Conservation (phyloP, 2,113 vertebrate species). For the Forbesichthys papilliferus region DNA sequence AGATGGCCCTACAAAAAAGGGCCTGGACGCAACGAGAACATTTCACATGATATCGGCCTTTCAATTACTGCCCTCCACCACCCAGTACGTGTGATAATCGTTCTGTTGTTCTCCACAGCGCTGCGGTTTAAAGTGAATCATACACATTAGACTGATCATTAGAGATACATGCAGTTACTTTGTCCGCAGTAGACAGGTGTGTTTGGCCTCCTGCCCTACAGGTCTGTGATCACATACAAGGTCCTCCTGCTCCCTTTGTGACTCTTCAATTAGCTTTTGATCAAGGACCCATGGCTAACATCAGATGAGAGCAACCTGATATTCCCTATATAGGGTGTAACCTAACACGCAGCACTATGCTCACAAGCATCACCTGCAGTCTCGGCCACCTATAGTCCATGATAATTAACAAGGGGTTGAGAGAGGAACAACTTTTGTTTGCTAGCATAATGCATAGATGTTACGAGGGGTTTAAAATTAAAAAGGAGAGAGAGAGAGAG, state of each 20-base stretch:
- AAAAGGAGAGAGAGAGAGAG: background rate
- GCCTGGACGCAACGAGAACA: constrained; percentile 3
- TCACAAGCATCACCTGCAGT: constrained; percentile 52
- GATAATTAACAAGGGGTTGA: constrained; percentile 51
- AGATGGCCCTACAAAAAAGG: constrained; percentile 55
- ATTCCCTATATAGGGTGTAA: constrained; percentile 68
- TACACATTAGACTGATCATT: constrained; percentile 26
- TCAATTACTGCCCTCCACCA: background rate
- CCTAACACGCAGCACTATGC: constrained; percentile 65
- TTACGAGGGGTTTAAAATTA: constrained; percentile 1
- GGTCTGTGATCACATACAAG: constrained; percentile 34
- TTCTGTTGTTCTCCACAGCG: constrained; percentile 2
- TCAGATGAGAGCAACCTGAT: constrained; percentile 74
- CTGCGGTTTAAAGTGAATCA: constrained; percentile 19
- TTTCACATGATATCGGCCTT: constrained; percentile 15
- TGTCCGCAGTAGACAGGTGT: constrained; percentile 42
- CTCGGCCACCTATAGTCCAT: constrained; percentile 65
- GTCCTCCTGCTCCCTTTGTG: constrained; percentile 32
- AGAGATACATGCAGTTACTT: constrained; percentile 21
- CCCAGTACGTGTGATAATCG: background rate
- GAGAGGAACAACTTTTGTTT: constrained; percentile 46
- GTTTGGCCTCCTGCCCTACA: constrained; percentile 26
- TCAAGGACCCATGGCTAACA: constrained; percentile 72
- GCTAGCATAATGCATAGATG: background rate
- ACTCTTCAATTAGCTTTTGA: constrained; percentile 69